phyloP scores from a whole-genome alignment of 2,113 vertebrate genomes.

The Salminus brasiliensis region DNA sequence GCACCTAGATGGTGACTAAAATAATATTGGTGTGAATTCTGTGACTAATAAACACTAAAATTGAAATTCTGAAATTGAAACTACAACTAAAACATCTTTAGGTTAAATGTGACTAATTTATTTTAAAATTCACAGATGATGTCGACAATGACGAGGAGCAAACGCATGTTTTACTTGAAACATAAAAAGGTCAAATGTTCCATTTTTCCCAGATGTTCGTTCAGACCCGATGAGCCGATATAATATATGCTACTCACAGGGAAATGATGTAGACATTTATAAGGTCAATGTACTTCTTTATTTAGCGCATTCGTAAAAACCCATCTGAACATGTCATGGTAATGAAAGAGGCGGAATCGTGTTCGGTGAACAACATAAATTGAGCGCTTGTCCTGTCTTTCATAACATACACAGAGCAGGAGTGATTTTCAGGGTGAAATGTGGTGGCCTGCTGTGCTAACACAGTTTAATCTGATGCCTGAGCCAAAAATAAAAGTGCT shows the following conservation, averaged over 20 bases:
- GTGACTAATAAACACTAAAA: no score
- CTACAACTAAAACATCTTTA: no score
- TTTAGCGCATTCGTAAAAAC: background rate
- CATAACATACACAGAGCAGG: conserved; percentile 2
- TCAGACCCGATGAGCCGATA: no score
- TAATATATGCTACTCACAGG: background rate
- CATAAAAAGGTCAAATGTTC: no score
- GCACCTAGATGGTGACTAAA: no score
- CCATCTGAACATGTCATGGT: background rate
- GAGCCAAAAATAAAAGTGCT: conserved; percentile 35
- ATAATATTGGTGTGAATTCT: no score
- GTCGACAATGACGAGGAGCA: no score
- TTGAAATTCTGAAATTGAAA: no score
- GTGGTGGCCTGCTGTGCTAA: conserved; percentile 20
- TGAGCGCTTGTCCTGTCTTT: background rate
- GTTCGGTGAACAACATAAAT: background rate
- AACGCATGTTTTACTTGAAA: no score
- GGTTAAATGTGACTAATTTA: no score
- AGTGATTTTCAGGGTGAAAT: conserved; percentile 13
- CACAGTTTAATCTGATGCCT: conserved; percentile 27
- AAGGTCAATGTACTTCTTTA: background rate
- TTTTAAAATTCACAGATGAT: no score
- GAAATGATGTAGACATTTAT: background rate
- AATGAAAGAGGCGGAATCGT: background rate
- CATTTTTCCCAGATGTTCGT: no score